Base-by-base conservation (phyloP, 2,797 vertebrate genomes). In the Lepus townsendii region DNA sequence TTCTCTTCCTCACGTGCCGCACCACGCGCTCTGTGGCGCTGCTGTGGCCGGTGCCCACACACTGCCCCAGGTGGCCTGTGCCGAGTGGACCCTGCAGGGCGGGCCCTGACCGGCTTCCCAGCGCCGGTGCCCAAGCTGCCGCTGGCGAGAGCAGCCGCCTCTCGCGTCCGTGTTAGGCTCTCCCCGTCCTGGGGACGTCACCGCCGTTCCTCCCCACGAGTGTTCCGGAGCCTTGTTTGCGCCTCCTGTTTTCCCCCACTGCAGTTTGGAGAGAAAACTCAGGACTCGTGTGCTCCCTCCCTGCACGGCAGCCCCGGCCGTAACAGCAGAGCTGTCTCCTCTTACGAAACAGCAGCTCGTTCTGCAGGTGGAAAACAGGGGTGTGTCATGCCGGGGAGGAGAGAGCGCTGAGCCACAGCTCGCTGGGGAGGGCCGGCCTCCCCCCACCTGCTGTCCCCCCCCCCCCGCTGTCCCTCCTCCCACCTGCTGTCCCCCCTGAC, bases 21-120 rank as follows among this genome's bases (percentile, higher is more conserved):
- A 20, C 54, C 54, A 16, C 17, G 19, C 52, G 22, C 57, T 52
- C 54, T 8, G 57, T 3, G 71, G 52, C 8, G 24, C 80, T n/a
- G 54, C 42, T 0, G 10, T 7, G 13, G 4, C 30, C 8, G 17
- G 27, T 47, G 57, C n/a, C 3, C 0, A 5, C 30, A 9, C 42
- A 35, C 7, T 2, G 17, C 12, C 54, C 38, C 16, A 6, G 26
- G 4, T 0, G 19, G 71, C 17, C 1, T 16, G 0, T 0, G 57
- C 26, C 22, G 66, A 52, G 35, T 3, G 22, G 24, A 32, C 76
- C 7, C 38, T 2, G 47, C 14, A 77, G 52, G 57, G 54, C 17
- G 54, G 65, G 42, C 79, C 54, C 62, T 6, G 26, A 20, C 47
- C 16, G 57, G 89, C 38, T 52, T 84, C 71, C 35, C 3, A 0